These are phyloP conservation scores for Acyrthosiphon pisum DNA, from an alignment of 1,140 invertebrate species.

Conservation along the genomic window DNA sequence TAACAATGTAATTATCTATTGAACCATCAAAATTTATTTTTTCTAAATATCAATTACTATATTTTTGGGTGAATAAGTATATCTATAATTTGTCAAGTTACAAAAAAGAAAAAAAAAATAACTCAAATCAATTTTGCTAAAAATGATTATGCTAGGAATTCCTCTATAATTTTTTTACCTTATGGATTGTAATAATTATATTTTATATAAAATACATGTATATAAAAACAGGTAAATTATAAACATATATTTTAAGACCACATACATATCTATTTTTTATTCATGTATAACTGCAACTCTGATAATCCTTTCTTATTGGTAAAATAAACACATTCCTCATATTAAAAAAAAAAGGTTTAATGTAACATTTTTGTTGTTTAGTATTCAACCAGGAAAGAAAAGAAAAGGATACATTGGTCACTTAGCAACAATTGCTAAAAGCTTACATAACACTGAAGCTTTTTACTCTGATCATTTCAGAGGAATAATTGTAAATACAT, in stretches of 20 bases:
- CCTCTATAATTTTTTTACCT: too few species aligned
- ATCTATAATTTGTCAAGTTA: too few species aligned
- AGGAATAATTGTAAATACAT: constrained; percentile 49
- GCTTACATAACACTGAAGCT: constrained; percentile 44
- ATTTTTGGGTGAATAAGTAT: too few species aligned
- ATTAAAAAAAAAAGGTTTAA: background rate
- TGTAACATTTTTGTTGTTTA: background rate
- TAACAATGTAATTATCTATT: too few species aligned
- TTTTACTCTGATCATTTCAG: constrained; percentile 46
- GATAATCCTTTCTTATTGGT: background rate
- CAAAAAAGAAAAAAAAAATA: too few species aligned
- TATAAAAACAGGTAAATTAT: too few species aligned
- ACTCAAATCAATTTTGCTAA: too few species aligned
- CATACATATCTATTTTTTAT: background rate
- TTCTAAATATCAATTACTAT: too few species aligned
- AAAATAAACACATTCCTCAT: background rate
- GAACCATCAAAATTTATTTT: too few species aligned
- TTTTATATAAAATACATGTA: too few species aligned
- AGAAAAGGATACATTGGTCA: constrained; percentile 49
- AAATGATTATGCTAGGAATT: too few species aligned
- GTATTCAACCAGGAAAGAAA: constrained; percentile 49
- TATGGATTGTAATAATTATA: too few species aligned
- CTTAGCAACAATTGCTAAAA: constrained; percentile 51
- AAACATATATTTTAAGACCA: background rate
- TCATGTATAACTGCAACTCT: background rate